Conservation (phyloP, 2,888 invertebrate genomes). For the Pilophorus perplexus region DNA sequence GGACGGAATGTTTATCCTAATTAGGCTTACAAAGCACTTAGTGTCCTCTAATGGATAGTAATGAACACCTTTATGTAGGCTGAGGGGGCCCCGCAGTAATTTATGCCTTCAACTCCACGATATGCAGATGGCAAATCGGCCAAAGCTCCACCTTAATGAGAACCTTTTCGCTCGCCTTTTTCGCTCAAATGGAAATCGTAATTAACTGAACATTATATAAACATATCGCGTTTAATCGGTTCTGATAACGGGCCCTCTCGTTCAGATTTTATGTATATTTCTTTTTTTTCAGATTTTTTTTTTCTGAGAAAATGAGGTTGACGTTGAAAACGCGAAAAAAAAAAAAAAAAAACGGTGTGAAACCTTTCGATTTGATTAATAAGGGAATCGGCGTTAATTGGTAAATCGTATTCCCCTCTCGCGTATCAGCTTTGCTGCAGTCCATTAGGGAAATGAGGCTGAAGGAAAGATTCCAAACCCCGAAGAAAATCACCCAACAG, state of each 20-base stretch:
- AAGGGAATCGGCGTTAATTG: not conserved
- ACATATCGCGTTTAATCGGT: slow-evolving; percentile 36
- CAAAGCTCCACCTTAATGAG: slow-evolving; percentile 13
- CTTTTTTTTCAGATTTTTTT: not conserved
- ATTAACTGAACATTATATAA: slow-evolving; percentile 37
- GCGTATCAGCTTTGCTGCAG: not conserved
- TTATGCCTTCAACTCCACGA: slow-evolving; percentile 21
- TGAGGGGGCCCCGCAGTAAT: slow-evolving; percentile 18
- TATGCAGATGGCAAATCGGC: slow-evolving; percentile 30
- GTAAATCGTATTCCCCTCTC: not conserved
- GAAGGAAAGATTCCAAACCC: too few relatives aligned
- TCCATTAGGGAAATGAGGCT: not conserved
- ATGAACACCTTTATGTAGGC: not conserved
- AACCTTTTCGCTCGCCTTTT: not conserved
- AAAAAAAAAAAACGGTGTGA: not conserved
- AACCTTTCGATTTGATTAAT: not conserved
- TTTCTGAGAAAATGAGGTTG: too few relatives aligned
- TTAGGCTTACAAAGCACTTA: slow-evolving; percentile 29
- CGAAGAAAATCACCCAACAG: too few relatives aligned
- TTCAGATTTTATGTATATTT: too few relatives aligned
- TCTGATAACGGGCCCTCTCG: not conserved
- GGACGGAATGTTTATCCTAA: slow-evolving; percentile 4
- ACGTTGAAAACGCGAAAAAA: not conserved
- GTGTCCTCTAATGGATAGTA: slow-evolving; percentile 5
- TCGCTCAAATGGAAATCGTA: slow-evolving; percentile 11